A percentile compares a stretch with the other conserved stretches of the same genome.
phyloP scores from a whole-genome alignment of 2,888 invertebrate genomes.

The Cataglyphis albicans region DNA sequence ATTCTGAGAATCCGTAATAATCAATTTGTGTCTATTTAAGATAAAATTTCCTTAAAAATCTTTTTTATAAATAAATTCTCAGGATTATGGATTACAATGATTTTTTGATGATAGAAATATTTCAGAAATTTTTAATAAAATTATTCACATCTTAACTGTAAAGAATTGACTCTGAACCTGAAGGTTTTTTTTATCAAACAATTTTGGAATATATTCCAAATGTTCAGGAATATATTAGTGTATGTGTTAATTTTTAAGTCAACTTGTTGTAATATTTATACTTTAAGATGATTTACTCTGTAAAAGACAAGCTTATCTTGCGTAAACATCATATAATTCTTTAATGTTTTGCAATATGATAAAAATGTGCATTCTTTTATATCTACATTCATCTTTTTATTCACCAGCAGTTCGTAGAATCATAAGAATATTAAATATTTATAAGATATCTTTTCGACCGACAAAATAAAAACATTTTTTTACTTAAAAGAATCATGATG shows the following conservation, averaged over 20 bases:
- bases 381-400: conserved; percentile 5
- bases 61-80: neutral
- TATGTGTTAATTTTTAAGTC: neutral
- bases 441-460: neutral
- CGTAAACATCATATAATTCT: conserved; percentile 20
- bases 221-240: neutral
- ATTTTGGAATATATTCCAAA: neutral
- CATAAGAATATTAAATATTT: neutral
- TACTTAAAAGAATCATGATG: neutral
- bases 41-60: neutral
- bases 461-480: conserved; percentile 1
- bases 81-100: too few relatives aligned
- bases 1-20: neutral
- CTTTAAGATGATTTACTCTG: conserved; percentile 23
- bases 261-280: neutral
- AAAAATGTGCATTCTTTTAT: conserved; percentile 11
- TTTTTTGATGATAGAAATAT: neutral
- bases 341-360: conserved; percentile 34
- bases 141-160: neutral
- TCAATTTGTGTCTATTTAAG: neutral
- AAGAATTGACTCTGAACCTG: neutral
- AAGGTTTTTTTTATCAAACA: neutral
- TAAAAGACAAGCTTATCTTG: conserved; percentile 33
- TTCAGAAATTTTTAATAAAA: neutral
- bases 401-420: neutral